phyloP scores from a whole-genome alignment of 2,797 vertebrate species.

The Champsocephalus esox region DNA sequence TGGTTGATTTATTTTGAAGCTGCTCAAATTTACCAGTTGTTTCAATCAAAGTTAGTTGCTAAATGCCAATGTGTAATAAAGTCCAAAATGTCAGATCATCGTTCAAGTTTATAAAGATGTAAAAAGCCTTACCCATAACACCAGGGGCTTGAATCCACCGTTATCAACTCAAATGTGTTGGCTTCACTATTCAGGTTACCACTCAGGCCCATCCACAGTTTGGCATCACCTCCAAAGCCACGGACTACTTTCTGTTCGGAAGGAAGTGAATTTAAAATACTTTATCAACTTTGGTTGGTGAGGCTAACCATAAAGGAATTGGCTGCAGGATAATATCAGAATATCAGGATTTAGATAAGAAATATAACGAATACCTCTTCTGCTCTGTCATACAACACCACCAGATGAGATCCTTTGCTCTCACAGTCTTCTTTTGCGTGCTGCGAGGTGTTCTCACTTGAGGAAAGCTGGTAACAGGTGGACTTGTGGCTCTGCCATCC shows the following conservation, averaged over 20 bases:
- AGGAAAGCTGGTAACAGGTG: conserved; percentile 29
- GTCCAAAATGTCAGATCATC: background rate
- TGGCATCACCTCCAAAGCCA: fast-evolving
- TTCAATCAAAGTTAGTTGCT: no score
- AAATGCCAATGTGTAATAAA: background rate
- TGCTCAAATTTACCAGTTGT: no score
- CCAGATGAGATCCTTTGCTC: background rate
- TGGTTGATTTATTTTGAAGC: no score
- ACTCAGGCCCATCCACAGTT: conserved; percentile 5
- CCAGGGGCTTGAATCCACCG: background rate
- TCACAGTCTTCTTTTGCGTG: background rate
- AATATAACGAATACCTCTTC: conserved; percentile 25
- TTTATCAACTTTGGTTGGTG: background rate
- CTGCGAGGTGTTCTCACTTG: fast-evolving
- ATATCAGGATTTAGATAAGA: background rate
- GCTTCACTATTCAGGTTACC: background rate
- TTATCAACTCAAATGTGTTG: fast-evolving
- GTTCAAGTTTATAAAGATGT: background rate
- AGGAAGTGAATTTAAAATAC: background rate
- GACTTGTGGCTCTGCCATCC: background rate
- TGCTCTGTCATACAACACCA: fast-evolving
- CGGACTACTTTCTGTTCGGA: background rate
- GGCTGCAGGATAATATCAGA: background rate
- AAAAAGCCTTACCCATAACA: background rate
- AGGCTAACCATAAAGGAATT: background rate